Percentiles rank a stretch among this genome's conserved stretches.
Evolutionary conservation across 2,113 vertebrate genomes (phyloP).

Genomic region (Excalfactoria chinensis): DNA sequence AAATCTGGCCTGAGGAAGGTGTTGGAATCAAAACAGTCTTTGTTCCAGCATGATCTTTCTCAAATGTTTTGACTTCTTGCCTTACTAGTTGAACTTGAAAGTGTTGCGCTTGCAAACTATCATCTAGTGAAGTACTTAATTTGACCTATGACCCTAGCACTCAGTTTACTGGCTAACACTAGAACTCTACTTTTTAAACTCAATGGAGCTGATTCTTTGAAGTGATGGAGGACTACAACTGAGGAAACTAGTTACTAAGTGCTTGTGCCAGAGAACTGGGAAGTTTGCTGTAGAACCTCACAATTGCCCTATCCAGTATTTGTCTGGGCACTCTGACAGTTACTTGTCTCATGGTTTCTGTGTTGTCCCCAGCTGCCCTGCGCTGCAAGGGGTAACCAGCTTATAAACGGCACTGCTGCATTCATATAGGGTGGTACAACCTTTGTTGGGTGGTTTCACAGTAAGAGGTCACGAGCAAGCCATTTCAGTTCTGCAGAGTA

Average conservation of each 20-base stretch:
- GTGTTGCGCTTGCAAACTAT: neutral
- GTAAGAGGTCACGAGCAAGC: neutral
- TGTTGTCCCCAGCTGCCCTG: neutral
- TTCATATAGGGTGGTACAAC: neutral
- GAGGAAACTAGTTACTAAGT: neutral
- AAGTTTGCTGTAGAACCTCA: neutral
- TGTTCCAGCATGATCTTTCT: neutral
- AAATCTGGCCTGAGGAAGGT: neutral
- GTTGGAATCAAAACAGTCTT: neutral
- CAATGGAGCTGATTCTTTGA: neutral
- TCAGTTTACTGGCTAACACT: neutral
- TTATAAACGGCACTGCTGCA: slow-evolving; percentile 37
- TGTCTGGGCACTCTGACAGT: neutral
- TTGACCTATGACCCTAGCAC: neutral
- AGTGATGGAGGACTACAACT: neutral
- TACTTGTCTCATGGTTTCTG: neutral
- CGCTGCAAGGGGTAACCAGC: neutral
- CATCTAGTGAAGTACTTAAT: neutral
- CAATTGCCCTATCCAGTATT: neutral
- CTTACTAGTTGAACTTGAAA: neutral
- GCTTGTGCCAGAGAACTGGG: neutral
- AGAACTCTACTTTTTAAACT: neutral
- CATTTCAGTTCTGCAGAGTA: neutral
- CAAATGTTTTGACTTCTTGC: neutral
- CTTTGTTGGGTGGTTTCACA: neutral